Evolutionary conservation across 2,797 vertebrate genomes (phyloP), one percentile per base, ranked within the genome.

Genomic region (Hippocampus kuda): DNA sequence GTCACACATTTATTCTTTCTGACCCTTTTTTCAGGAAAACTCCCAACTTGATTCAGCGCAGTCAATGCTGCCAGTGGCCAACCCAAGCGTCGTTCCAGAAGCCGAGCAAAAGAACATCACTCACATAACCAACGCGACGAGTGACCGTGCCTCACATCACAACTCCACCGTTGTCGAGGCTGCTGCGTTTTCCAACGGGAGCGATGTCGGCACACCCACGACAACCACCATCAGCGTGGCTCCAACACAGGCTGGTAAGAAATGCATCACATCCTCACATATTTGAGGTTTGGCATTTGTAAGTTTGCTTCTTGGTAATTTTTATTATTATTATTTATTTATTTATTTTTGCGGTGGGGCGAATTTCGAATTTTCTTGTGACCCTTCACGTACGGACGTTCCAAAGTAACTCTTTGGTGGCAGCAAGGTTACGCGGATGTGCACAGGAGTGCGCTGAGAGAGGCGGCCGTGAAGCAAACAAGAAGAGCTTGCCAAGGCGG

Each of bases 211-310:
- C 74, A 12, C 70, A 1, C 27, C 77, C 15, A 48, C 67, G 2
- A 11, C 46, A 0, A 38, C 72, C 49, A 34, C 72, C 0, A 8
- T 73, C 77, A 3, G 41, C 63, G 34, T 27, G 0, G 26, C 81
- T 65, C 76, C 88, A 18, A 77, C 85, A n/a, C 81, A 71, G 42
- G 68, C 88, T 6, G 86, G 91, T 92, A 81, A 83, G 86, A 72
- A 71, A 65, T 46, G 12, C 13, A 0, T 20, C 1, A 49, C 46
- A 51, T 30, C 27, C 18, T 42, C 38, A 12, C 18, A 54, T 22
- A 54, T 0, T 54, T 54, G 22, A n/a, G 5, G 10, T 57, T 54
- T 54, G 42, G 42, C 11, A 46, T 46, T 46, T 13, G 6, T 7
- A 38, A 15, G 15, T 46, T 46, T 46, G 44, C 44, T 15, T 46